Evolutionary conservation across 2,888 invertebrate species (phyloP).

Genomic region (Hydrotaea cyrtoneurina): DNA sequence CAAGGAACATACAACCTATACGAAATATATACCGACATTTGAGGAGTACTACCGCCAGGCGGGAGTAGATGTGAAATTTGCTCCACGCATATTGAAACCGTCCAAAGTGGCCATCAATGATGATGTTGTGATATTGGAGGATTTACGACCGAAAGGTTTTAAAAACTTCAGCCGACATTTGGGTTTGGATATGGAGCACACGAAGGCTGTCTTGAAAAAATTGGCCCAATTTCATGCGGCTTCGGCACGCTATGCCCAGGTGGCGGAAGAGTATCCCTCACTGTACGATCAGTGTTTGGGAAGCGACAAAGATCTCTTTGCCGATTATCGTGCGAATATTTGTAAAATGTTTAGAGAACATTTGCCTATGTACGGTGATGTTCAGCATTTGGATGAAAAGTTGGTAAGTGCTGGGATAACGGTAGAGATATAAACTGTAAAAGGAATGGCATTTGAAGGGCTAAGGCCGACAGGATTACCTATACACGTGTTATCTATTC

Average conservation of each 20-base stretch:
- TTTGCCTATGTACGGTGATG: conserved; percentile 67
- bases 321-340: conserved; percentile 68
- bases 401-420: conserved; percentile 69
- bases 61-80: conserved; percentile 71
- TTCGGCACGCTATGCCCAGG: conserved; percentile 71
- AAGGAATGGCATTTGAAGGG: no score
- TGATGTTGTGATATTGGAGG: conserved; percentile 76
- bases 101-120: conserved; percentile 44
- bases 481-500: no score
- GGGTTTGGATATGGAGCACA: conserved; percentile 74
- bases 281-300: conserved; percentile 72
- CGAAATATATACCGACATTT: conserved; percentile 73
- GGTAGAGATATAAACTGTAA: no score
- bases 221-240: conserved; percentile 78
- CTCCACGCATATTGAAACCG: conserved; percentile 70
- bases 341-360: conserved; percentile 65
- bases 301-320: conserved; percentile 68
- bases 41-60: conserved; percentile 72
- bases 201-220: conserved; percentile 72
- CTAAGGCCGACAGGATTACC: no score
- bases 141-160: conserved; percentile 71
- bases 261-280: conserved; percentile 71
- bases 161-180: conserved; percentile 70
- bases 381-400: conserved; percentile 66
- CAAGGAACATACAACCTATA: conserved; percentile 76